Evolutionary conservation across 2,888 invertebrate species (phyloP).

Genomic region (Phorcus lineatus): DNA sequence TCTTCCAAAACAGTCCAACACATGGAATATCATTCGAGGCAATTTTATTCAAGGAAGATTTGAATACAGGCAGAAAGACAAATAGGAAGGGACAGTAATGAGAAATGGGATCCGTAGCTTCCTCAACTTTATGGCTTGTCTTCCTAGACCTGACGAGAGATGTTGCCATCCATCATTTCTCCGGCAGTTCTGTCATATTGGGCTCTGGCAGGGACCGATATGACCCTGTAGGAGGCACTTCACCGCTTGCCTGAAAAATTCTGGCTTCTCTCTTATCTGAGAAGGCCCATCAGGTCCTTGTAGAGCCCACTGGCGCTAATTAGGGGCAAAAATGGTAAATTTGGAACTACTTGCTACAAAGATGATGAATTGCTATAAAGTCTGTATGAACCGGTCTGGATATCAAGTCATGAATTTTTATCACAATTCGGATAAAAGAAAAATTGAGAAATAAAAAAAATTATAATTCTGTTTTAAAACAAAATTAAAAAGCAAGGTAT

Average conservation of each 20-base stretch:
- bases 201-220: neutral
- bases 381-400: neutral
- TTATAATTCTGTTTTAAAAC: no score
- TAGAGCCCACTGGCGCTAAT: slow-evolving; percentile 8
- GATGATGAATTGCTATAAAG: neutral
- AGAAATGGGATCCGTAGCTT: neutral
- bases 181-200: neutral
- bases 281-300: neutral
- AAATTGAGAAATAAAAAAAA: no score
- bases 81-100: slow-evolving; percentile 1
- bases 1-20: neutral
- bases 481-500: no score
- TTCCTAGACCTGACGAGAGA: slow-evolving; percentile 30
- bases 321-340: slow-evolving; percentile 4
- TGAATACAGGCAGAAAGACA: slow-evolving; percentile 8
- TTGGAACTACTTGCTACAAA: neutral
- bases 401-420: neutral
- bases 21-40: slow-evolving; percentile 1
- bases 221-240: neutral
- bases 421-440: no score
- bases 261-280: slow-evolving; percentile 4
- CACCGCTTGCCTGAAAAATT: neutral
- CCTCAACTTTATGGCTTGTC: slow-evolving; percentile 17
- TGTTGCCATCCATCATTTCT: slow-evolving; percentile 14
- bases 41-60: slow-evolving; percentile 15